These are phyloP conservation scores for Aythya baeri DNA, from an alignment of 2,113 vertebrate genomes.

Conservation along the genomic window DNA sequence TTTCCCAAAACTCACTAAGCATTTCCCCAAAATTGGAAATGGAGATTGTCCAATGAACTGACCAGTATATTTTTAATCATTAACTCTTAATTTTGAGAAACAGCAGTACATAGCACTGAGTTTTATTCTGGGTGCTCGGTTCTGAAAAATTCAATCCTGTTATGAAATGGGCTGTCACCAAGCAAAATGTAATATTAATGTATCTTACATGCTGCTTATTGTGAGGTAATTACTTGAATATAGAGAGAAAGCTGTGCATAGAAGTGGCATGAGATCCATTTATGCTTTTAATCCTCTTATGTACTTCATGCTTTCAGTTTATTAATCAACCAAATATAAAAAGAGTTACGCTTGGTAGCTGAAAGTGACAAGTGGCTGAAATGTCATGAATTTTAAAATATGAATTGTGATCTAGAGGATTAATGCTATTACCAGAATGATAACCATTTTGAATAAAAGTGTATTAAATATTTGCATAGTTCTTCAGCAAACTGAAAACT, in stretches of 20 bases:
- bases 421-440: background rate
- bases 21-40: background rate
- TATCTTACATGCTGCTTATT: background rate
- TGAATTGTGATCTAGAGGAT: background rate
- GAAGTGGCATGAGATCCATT: background rate
- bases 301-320: conserved; percentile 2
- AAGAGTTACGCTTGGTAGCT: background rate
- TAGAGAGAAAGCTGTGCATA: background rate
- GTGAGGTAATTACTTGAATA: background rate
- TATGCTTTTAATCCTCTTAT: conserved; percentile 28
- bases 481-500: background rate
- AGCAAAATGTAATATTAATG: background rate
- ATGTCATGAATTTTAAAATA: background rate
- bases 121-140: background rate
- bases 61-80: background rate
- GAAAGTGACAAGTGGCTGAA: background rate
- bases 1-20: background rate
- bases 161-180: background rate
- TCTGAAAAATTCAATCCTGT: background rate
- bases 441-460: background rate
- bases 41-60: background rate
- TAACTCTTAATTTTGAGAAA: background rate
- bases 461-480: background rate
- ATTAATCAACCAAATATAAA: conserved; percentile 17
- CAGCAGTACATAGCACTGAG: background rate